A percentile compares a stretch with the other conserved stretches of the same genome.
Evolutionary conservation across 2,797 vertebrate genomes (phyloP).

Genomic region (Cheirogaleus major): DNA sequence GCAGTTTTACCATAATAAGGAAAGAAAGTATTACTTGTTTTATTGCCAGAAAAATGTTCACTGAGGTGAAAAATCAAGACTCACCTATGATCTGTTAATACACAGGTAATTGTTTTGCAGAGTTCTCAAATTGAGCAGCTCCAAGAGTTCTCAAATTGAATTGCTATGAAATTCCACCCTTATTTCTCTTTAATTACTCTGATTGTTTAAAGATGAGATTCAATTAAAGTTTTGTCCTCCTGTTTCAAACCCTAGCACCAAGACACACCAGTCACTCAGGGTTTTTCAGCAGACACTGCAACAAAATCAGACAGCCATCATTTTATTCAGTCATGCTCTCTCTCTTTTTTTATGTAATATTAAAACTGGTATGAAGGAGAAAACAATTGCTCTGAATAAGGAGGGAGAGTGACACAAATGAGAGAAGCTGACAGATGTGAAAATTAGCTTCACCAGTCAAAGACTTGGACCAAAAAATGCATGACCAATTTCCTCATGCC

Average conservation of each 20-base stretch:
- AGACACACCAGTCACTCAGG: not conserved
- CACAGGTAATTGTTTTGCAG: conserved; percentile 70
- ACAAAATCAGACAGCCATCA: conserved; percentile 22
- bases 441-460: conserved; percentile 18
- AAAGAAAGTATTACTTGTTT: conserved; percentile 70
- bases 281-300: not conserved
- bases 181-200: conserved; percentile 69
- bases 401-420: not conserved
- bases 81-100: conserved; percentile 70
- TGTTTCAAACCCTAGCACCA: conserved; percentile 30
- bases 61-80: conserved; percentile 64
- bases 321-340: not conserved
- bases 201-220: conserved; percentile 63
- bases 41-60: conserved; percentile 72
- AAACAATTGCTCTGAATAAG: not conserved
- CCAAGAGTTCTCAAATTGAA: conserved; percentile 68
- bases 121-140: conserved; percentile 68
- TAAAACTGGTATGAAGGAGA: not conserved
- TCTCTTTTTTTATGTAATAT: not conserved
- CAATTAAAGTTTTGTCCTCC: conserved; percentile 57
- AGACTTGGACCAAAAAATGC: not conserved
- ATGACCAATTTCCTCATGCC: not conserved
- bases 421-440: not conserved
- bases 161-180: conserved; percentile 42
- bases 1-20: conserved; percentile 63